phyloP scores from a whole-genome alignment of 2,888 invertebrate genomes.

The Xestia sexstrigata region DNA sequence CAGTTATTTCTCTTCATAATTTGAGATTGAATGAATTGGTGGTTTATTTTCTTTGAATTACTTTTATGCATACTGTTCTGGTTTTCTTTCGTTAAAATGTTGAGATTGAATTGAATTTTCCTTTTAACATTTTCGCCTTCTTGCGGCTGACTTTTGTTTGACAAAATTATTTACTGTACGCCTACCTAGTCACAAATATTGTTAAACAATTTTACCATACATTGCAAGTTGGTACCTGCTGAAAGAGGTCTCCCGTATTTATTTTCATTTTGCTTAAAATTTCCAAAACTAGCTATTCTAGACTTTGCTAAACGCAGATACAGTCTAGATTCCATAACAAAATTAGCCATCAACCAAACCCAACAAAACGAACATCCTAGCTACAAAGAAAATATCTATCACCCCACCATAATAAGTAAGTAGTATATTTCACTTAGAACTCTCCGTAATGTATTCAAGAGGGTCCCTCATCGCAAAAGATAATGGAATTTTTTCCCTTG shows the following conservation, averaged over 20 bases:
- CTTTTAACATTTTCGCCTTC: not conserved
- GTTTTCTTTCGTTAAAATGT: conserved; percentile 1
- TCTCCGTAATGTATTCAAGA: conserved; percentile 64
- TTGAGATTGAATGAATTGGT: conserved; percentile 45
- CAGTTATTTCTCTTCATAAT: conserved; percentile 46
- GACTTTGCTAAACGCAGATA: not conserved
- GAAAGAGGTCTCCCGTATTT: not conserved
- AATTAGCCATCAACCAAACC: conserved; percentile 6
- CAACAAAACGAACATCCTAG: conserved; percentile 10
- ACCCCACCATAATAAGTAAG: conserved; percentile 54
- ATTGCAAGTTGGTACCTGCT: not conserved
- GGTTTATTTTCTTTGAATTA: conserved; percentile 41
- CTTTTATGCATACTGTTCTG: conserved; percentile 26
- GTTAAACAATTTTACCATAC: not conserved
- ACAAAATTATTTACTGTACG: not conserved
- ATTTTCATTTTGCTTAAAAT: not conserved
- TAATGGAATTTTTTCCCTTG: conserved; percentile 66
- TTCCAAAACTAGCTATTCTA: not conserved
- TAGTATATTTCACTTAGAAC: conserved; percentile 62
- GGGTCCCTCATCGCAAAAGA: conserved; percentile 61
- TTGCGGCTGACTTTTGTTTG: not conserved
- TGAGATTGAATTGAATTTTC: not conserved
- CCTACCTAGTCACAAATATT: not conserved
- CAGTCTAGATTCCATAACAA: not conserved
- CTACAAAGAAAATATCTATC: conserved; percentile 46